A percentile compares a stretch with the other conserved stretches of the same genome.
phyloP scores from a whole-genome alignment of 2,113 vertebrate species.

The Lepisosteus oculatus region DNA sequence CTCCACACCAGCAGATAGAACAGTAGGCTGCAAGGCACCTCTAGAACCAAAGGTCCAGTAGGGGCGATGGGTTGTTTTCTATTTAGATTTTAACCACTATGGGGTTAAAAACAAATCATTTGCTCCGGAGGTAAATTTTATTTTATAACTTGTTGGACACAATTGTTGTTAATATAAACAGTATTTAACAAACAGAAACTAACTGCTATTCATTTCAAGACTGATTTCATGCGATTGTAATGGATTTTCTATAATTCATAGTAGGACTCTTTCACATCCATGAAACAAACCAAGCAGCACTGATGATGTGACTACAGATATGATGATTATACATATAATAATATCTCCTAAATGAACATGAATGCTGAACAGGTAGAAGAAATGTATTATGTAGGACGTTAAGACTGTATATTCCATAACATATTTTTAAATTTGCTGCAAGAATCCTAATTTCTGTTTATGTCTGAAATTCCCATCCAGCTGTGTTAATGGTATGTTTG shows the following conservation, averaged over 20 bases:
- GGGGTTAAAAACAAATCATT: not conserved
- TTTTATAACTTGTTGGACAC: conserved; percentile 1
- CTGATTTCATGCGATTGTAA: conserved; percentile 7
- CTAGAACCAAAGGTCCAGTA: no score
- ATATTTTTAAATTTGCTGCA: no score
- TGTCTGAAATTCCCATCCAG: no score
- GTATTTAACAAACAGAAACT: not conserved
- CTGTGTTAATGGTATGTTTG: no score
- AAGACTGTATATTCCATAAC: no score
- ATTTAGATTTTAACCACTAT: not conserved
- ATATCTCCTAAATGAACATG: not conserved
- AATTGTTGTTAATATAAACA: not conserved
- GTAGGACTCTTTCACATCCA: not conserved
- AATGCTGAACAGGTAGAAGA: not conserved
- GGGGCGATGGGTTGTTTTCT: not conserved
- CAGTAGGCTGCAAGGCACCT: not conserved
- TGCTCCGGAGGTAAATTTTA: conserved; percentile 1
- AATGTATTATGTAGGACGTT: no score
- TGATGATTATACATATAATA: not conserved
- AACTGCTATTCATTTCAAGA: conserved; percentile 9
- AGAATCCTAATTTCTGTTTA: no score
- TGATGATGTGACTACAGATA: conserved; percentile 8
- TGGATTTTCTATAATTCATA: conserved; percentile 8
- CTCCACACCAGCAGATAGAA: not conserved
- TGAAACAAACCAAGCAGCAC: conserved; percentile 12